Conservation (phyloP, 2,888 invertebrate species). For the Nomada fabriciana region DNA sequence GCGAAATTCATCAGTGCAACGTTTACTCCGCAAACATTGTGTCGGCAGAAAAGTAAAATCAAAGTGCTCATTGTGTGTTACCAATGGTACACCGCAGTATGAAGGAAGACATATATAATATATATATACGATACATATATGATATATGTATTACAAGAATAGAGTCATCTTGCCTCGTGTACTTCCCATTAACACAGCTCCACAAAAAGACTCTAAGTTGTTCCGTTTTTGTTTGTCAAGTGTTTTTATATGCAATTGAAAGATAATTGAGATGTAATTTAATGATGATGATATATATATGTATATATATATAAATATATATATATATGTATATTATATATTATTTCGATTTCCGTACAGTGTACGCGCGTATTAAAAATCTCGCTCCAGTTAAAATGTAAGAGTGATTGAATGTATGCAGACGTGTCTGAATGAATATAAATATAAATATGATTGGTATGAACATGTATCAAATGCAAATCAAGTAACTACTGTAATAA, state of each 20-base stretch:
- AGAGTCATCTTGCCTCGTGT: conserved; percentile 70
- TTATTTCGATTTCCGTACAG: conserved; percentile 80
- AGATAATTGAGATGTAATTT: conserved; percentile 80
- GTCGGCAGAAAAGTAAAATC: not conserved
- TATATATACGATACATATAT: conserved; percentile 26
- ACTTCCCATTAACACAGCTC: conserved; percentile 76
- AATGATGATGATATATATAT: conserved; percentile 77
- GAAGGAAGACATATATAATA: not conserved
- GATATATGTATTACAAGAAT: conserved; percentile 44
- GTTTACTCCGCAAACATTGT: conserved; percentile 12
- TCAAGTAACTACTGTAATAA: conserved; percentile 77
- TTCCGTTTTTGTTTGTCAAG: conserved; percentile 84
- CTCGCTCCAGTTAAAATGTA: conserved; percentile 69
- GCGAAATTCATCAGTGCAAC: conserved; percentile 21
- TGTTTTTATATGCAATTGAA: conserved; percentile 82
- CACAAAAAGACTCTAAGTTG: conserved; percentile 81
- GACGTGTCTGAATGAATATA: conserved; percentile 76
- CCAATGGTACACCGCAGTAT: conserved; percentile 4
- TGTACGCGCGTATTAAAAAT: conserved; percentile 74
- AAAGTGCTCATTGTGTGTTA: conserved; percentile 34
- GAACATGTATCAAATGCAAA: conserved; percentile 75
- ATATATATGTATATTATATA: conserved; percentile 75
- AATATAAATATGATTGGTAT: conserved; percentile 74
- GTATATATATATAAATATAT: conserved; percentile 73
- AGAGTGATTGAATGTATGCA: conserved; percentile 75